Evolutionary conservation across 2,888 invertebrate species (phyloP).

Genomic region (Yponomeuta sedellus): DNA sequence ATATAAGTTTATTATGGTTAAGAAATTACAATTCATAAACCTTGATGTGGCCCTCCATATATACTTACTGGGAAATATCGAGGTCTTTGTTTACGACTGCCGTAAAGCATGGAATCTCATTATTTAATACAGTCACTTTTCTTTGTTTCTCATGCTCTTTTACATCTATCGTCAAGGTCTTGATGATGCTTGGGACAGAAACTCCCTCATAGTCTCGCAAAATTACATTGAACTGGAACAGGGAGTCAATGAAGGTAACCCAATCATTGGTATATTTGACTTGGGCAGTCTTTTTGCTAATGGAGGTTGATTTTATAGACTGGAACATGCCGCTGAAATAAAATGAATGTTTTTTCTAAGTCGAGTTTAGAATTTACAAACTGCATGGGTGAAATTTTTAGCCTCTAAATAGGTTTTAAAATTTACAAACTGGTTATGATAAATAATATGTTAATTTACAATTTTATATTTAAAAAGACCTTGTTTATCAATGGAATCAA

Average conservation of each 20-base stretch:
- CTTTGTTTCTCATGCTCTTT: not conserved
- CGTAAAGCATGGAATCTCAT: not conserved
- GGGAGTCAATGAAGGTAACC: conserved; percentile 33
- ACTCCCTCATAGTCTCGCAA: conserved; percentile 29
- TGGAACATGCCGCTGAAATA: conserved; percentile 33
- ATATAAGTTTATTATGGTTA: too few relatives aligned
- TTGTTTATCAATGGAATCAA: too few relatives aligned
- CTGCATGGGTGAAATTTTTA: too few relatives aligned
- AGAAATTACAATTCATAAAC: too few relatives aligned
- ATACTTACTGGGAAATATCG: conserved; percentile 9
- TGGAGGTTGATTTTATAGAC: conserved; percentile 27
- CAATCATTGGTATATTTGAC: conserved; percentile 34
- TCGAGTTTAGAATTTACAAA: not conserved
- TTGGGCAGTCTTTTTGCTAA: conserved; percentile 25
- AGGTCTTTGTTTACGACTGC: not conserved
- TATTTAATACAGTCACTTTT: not conserved
- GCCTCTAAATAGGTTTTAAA: not conserved
- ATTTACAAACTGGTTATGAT: not conserved
- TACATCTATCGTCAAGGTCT: conserved; percentile 15
- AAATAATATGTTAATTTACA: not conserved
- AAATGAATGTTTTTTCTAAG: conserved; percentile 9
- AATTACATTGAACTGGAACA: conserved; percentile 33
- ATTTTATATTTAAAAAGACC: too few relatives aligned
- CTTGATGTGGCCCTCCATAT: not conserved
- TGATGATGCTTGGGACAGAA: conserved; percentile 18